These are phyloP conservation scores for Melanotaenia nigrans DNA, from an alignment of 2,797 vertebrate genomes.

Conservation along the genomic window DNA sequence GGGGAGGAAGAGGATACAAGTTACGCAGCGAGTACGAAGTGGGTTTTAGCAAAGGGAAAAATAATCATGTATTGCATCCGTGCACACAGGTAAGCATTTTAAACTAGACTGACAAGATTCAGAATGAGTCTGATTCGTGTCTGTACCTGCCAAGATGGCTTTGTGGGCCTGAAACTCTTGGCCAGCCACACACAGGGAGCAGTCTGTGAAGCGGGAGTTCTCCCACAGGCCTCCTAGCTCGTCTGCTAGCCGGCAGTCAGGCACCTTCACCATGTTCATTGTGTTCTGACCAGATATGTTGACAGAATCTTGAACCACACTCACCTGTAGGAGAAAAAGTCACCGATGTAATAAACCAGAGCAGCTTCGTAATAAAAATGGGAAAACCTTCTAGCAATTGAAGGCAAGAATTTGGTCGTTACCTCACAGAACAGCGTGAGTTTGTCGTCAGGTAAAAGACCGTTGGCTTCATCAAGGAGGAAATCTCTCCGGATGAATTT, in stretches of 20 bases:
- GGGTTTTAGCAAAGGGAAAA: not conserved
- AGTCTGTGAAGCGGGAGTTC: constrained; percentile 97
- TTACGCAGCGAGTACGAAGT: not conserved
- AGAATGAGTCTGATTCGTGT: constrained; percentile 2
- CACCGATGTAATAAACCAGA: not conserved
- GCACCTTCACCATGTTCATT: constrained; percentile 99
- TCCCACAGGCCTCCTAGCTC: constrained; percentile 97
- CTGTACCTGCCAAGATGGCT: constrained; percentile 95
- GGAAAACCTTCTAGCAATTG: not conserved
- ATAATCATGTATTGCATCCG: not conserved
- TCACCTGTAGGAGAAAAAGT: constrained; percentile 83
- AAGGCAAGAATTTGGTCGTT: not conserved
- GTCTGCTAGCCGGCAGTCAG: constrained; percentile 95
- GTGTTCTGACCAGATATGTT: constrained; percentile 99
- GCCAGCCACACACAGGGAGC: constrained; percentile 95
- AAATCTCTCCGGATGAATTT: constrained; percentile 98
- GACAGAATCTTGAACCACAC: constrained; percentile 97
- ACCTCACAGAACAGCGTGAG: constrained; percentile 98
- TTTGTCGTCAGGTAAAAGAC: constrained; percentile 96
- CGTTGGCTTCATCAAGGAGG: constrained; percentile 95
- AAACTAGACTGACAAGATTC: constrained; percentile 1
- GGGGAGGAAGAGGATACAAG: constrained; percentile 10
- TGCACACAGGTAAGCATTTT: not conserved
- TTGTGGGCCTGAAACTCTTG: constrained; percentile 99
- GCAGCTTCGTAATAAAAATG: not conserved